Evolutionary conservation across 2,888 invertebrate genomes (phyloP), one percentile per base, ranked within the genome.

Genomic region (Ophion ellenae): DNA sequence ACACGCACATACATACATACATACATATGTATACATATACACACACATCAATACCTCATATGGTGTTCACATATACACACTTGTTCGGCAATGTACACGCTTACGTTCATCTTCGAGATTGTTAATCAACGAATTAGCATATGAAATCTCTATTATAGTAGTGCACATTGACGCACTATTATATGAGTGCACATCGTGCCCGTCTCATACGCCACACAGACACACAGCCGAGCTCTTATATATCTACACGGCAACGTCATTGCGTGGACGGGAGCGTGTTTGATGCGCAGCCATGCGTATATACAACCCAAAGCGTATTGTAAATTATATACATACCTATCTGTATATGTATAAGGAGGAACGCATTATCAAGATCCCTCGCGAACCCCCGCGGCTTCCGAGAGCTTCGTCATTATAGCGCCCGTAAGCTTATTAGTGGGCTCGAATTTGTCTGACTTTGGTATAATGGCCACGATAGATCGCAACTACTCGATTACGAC

Each of bases 61-160:
- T 9, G 14, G 53, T 36, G 40, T 32, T 53, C 40, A 64, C 40
- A 47, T 17, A 53, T 64, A 53, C 32, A 45, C 47, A 64, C 40
- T 40, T 78, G 79, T 40, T 73, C 24, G 45, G 63, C 57, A 83
- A 80, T 70, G 75, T 53, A 36, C 32, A 77, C 64, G 61, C 45
- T 69, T 74, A 59, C 70, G 61, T 80, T 45, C 59, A 81, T 73
- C 87, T 85, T 88, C 82, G 88, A 90, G 90, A 91, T 91, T 91
- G 92, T 93, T 92, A 92, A 93, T 93, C 91, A 92, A 89, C 89
- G 91, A 92, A 93, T 93, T 93, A 93, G 89, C 93, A 93, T 92
- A 91, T 91, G 91, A 91, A 91, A 91, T 90, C 90, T 89, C 90
- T 91, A 92, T 91, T 91, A 91, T 91, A 83, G 80, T 81, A 85